Percentiles rank a stretch among this genome's conserved stretches.
phyloP scores from a whole-genome alignment of 2,797 vertebrate species.

The Philypnodon macrostomus region DNA sequence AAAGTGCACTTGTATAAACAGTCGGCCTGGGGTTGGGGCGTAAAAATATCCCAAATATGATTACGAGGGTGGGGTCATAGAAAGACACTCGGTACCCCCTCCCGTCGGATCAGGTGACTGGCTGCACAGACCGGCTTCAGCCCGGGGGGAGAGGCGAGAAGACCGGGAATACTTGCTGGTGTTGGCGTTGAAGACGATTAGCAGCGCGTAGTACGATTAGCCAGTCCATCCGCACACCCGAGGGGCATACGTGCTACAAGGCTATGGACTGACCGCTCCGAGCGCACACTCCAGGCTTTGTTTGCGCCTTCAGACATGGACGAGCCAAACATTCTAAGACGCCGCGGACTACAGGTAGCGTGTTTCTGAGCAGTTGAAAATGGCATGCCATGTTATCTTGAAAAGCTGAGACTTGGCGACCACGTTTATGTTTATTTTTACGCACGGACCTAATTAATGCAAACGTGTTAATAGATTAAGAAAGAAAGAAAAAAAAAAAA shows the following conservation, averaged over 20 bases:
- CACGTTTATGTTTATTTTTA: too few species aligned
- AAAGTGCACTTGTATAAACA: too few species aligned
- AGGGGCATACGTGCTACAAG: too few species aligned
- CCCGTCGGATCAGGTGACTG: conserved; percentile 27
- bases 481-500: too few species aligned
- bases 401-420: too few species aligned
- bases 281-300: conserved; percentile 2
- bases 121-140: conserved; percentile 11
- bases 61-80: conserved; percentile 8
- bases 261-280: conserved; percentile 34
- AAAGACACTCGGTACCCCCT: too few species aligned
- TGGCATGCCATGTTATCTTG: not conserved
- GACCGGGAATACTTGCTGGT: conserved; percentile 2
- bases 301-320: conserved; percentile 58
- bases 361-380: too few species aligned
- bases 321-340: conserved; percentile 76
- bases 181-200: not conserved
- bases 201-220: conserved; percentile 3
- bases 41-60: not conserved
- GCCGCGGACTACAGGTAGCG: conserved; percentile 75
- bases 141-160: conserved; percentile 13
- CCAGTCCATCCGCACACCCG: too few species aligned
- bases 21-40: not conserved
- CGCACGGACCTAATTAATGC: too few species aligned
- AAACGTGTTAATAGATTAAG: too few species aligned